These are phyloP conservation scores for Pyrgilauda ruficollis DNA, from an alignment of 2,113 vertebrate species.

Conservation along the genomic window DNA sequence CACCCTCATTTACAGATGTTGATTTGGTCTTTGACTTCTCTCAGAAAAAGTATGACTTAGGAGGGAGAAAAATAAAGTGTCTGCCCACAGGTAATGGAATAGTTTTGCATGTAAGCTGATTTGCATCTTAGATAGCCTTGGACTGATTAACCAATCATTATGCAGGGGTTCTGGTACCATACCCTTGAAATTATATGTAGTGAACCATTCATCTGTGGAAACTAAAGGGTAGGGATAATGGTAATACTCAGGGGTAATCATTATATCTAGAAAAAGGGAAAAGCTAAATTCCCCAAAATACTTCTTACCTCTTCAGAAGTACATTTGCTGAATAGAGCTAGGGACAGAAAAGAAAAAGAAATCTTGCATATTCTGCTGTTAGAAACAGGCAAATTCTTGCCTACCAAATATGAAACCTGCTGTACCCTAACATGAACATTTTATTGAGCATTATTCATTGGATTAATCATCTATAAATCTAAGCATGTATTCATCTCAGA, in stretches of 20 bases:
- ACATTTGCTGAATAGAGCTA: background rate
- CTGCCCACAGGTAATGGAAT: background rate
- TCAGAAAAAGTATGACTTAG: background rate
- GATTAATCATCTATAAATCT: background rate
- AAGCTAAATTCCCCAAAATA: background rate
- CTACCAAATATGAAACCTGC: background rate
- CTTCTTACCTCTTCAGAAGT: background rate
- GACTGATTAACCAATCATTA: background rate
- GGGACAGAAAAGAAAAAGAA: background rate
- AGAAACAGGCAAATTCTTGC: background rate
- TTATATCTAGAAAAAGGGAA: background rate
- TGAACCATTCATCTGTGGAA: background rate
- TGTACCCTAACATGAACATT: background rate
- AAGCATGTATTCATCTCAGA: background rate
- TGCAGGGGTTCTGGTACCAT: background rate
- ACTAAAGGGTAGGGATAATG: background rate
- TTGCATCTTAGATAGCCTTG: background rate
- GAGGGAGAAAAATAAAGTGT: background rate
- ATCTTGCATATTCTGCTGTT: background rate
- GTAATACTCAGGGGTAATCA: background rate
- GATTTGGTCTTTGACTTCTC: slow-evolving; percentile 8
- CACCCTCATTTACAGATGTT: background rate
- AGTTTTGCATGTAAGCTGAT: background rate
- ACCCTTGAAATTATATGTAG: background rate
- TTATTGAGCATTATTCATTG: background rate